Evolutionary conservation across 2,113 vertebrate genomes (phyloP).

Genomic region (Hyperoodon ampullatus): DNA sequence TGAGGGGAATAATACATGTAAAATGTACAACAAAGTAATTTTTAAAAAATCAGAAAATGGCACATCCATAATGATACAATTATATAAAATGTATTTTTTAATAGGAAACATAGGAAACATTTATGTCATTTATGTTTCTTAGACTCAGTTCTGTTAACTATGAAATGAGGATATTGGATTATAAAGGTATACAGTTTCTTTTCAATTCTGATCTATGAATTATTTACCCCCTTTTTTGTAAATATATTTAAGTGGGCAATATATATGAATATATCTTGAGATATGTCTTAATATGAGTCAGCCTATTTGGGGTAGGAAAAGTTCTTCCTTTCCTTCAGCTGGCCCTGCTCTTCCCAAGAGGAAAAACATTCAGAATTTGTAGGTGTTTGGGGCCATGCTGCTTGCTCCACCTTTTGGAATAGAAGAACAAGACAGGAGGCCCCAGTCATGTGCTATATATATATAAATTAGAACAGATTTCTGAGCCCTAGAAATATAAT

Average conservation of each 20-base stretch:
- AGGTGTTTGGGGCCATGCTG: not conserved
- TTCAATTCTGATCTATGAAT: not conserved
- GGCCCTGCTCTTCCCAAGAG: not conserved
- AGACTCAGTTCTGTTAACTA: not conserved
- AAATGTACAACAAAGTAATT: not conserved
- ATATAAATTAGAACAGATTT: not conserved
- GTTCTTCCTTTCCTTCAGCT: not conserved
- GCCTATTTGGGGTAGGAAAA: not conserved
- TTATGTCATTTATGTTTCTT: not conserved
- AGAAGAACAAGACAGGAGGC: not conserved
- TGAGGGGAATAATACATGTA: not conserved
- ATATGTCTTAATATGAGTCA: not conserved
- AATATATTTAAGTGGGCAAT: not conserved
- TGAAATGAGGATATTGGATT: slow-evolving; percentile 3
- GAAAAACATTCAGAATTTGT: not conserved
- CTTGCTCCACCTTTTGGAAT: slow-evolving; percentile 22
- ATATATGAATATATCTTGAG: not conserved
- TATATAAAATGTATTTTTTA: not conserved
- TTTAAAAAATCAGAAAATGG: not conserved
- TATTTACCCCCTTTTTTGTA: not conserved
- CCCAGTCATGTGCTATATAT: not conserved
- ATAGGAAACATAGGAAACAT: not conserved
- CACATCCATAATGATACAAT: not conserved
- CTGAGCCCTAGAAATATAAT: not conserved
- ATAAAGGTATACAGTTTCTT: not conserved